Base-by-base conservation (phyloP, 2,797 vertebrate genomes). In the Cuniculus paca region DNA sequence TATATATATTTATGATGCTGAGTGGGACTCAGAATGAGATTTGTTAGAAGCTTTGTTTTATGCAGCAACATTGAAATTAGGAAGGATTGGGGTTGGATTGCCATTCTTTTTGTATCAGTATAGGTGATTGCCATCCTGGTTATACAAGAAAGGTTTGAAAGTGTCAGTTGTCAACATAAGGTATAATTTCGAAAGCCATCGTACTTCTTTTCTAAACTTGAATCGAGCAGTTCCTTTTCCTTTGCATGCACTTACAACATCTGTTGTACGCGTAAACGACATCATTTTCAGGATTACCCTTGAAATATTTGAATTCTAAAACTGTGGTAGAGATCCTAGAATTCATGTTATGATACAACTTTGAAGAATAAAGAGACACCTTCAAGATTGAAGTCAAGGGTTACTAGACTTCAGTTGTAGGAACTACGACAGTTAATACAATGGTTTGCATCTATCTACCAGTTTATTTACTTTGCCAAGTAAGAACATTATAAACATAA, bases 241-340 rank as follows among this genome's bases (percentile, higher is more conserved):
- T 8, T 93, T 77, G 31, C 1, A 12, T 2, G 60, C 48, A 58
- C 24, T 88, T 65, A 78, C 91, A 96, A 80, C 34, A 36, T 81
- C 42, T 24, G 0, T 87, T 17, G 13, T 79, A 84, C 26, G 8
- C 88, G 36, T 68, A 9, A 8, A 50, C 79, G 45, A 72, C 28
- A 24, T 56, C n/a, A 60, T 95, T 87, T 95, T 85, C 6, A 89
- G 63, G 12, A 61, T 56, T n/a, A 56, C 17, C n/a, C 42, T 45
- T 92, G 42, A 31, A 70, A 85, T 85, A 82, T 91, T 91, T 88
- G 77, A 88, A 56, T 91, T 96, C 20, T 48, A 65, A 92, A 94
- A 89, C 63, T 58, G 5, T 94, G 65, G 2, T 88, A 60, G 82
- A 91, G 36, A 61, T 91, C 90, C 17, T 91, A 19, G 70, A 91